Evolutionary conservation across 1,140 invertebrate species (phyloP), one percentile per base, ranked within the genome.

Genomic region (Drosophila pachea): DNA sequence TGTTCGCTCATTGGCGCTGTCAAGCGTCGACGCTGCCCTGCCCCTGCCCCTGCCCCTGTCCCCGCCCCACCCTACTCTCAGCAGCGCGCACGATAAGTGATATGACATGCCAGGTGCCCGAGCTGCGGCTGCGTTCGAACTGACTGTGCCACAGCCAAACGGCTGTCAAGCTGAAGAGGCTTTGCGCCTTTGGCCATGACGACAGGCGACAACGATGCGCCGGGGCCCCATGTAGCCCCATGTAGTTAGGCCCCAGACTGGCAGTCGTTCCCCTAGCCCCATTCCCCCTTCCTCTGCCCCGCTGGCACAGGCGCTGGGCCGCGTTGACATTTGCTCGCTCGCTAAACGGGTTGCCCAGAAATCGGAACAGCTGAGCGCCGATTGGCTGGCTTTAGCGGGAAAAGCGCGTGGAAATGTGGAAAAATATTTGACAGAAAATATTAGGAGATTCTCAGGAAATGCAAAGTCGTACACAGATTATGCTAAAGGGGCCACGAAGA

Each of bases 1-100:
- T 88, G 87, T 71, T 84, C 79, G 81, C 84, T 82, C 87, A 88
- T 87, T 86, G 87, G 78, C 83, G 79, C 79, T 88, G 87, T 88
- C 87, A 88, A 73, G 69, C 49, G 73, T 42, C 73, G 64, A 73
- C 70, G 58, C 22, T 3, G 22, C 22, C 22, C 22, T 69, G 60
- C 61, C 60, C 61, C 43, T 62, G 22, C 47, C 58, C 42, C 35
- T 62, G 35, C 63, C 59, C 50, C 60, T 55, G 40, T 52, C 16
- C 63, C 43, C 11, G n/a, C 59, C 12, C 59, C 22, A 22, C 1
- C 22, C n/a, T 42, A 7, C 36, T 38, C 33, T 2, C 35, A 7
- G 8, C 2, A 4, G 9, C 36, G 45, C 49, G 29, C 40, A 61
- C 63, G 73, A 76, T 76, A 81, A 79, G 73, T 88, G 86, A 88